Conservation (phyloP, 1,140 invertebrate genomes). For the Platyscapa corneri region DNA sequence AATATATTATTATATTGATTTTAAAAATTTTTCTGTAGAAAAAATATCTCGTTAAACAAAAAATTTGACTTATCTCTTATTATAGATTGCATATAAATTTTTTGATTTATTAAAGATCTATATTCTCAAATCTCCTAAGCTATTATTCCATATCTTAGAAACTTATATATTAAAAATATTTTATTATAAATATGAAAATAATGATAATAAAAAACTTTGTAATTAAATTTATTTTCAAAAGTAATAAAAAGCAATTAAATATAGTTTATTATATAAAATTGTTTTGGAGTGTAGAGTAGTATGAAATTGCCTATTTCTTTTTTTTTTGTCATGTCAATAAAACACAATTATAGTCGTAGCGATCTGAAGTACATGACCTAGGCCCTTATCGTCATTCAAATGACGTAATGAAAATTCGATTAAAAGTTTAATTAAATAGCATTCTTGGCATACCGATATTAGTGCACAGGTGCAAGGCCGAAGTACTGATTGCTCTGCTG, state of each 20-base stretch:
- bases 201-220: background rate
- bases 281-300: background rate
- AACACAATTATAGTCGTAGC: constrained; percentile 20
- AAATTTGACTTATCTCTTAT: too few relatives aligned
- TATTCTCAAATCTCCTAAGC: too few relatives aligned
- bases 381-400: constrained; percentile 35
- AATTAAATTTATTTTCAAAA: constrained; percentile 1
- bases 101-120: too few relatives aligned
- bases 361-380: constrained; percentile 31
- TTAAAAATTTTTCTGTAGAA: too few relatives aligned
- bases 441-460: constrained; percentile 16
- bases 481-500: constrained; percentile 9
- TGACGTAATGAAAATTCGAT: constrained; percentile 42
- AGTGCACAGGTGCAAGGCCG: constrained; percentile 30
- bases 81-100: too few relatives aligned
- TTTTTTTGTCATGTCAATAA: constrained; percentile 34
- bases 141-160: too few relatives aligned
- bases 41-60: too few relatives aligned
- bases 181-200: background rate
- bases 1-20: too few relatives aligned
- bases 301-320: constrained; percentile 2
- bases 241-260: background rate
- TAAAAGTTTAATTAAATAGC: constrained; percentile 39
- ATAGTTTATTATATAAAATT: background rate
- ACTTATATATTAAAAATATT: too few relatives aligned